Evolutionary conservation across 2,888 invertebrate species (phyloP).

Genomic region (Nycteola revayana): DNA sequence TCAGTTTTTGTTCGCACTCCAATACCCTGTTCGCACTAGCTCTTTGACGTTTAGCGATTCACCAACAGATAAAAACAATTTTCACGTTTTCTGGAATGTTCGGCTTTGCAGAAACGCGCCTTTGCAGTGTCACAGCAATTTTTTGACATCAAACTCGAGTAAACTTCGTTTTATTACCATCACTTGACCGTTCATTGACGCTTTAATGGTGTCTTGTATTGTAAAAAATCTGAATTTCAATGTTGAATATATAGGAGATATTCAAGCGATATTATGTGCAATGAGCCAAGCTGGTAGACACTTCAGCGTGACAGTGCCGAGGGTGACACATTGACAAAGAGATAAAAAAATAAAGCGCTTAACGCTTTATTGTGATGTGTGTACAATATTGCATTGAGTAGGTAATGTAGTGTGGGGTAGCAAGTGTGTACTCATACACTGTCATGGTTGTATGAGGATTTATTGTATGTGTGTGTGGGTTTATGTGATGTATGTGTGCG

Average conservation of each 20-base stretch:
- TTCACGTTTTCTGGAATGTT: slow-evolving; percentile 51
- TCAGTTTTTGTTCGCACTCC: slow-evolving; percentile 68
- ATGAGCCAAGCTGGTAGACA: slow-evolving; percentile 22
- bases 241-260: slow-evolving; percentile 4
- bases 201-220: slow-evolving; percentile 29
- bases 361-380: slow-evolving; percentile 63
- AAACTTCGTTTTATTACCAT: slow-evolving; percentile 11
- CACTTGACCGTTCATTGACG: slow-evolving; percentile 18
- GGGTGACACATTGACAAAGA: slow-evolving; percentile 56
- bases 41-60: slow-evolving; percentile 65
- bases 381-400: slow-evolving; percentile 26
- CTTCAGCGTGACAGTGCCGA: slow-evolving; percentile 40
- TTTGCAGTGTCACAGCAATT: slow-evolving; percentile 27
- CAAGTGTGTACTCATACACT: slow-evolving; percentile 44
- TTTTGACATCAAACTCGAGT: slow-evolving; percentile 13
- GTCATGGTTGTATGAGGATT: slow-evolving; percentile 33
- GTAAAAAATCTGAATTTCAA: slow-evolving; percentile 35
- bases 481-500: slow-evolving; percentile 17
- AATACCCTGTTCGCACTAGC: slow-evolving; percentile 61
- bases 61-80: slow-evolving; percentile 54
- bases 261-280: slow-evolving; percentile 12
- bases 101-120: slow-evolving; percentile 42
- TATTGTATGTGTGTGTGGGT: slow-evolving; percentile 25
- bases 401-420: slow-evolving; percentile 45
- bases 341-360: slow-evolving; percentile 76